Percentiles rank a stretch among this genome's conserved stretches.
Evolutionary conservation across 2,888 invertebrate genomes (phyloP).

Genomic region (Galeopsomyia nigrocyanea): DNA sequence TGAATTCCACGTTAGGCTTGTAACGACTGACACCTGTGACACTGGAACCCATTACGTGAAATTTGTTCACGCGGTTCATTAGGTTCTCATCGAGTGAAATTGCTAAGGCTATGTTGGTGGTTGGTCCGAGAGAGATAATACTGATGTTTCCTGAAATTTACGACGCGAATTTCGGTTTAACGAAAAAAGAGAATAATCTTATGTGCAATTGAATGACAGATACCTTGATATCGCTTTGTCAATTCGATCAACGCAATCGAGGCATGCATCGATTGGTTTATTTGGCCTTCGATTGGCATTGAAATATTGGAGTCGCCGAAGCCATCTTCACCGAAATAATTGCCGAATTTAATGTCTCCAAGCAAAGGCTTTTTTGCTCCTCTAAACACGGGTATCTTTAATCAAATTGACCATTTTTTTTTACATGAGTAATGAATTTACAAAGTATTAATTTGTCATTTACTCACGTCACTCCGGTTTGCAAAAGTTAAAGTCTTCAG

Average conservation of each 20-base stretch:
- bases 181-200: no score
- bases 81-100: constrained; percentile 66
- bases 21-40: constrained; percentile 47
- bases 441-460: no score
- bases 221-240: constrained; percentile 58
- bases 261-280: no score
- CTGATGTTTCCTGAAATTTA: constrained; percentile 64
- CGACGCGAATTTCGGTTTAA: no score
- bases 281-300: no score
- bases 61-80: constrained; percentile 56
- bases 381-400: no score
- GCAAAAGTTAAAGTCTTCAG: constrained; percentile 68
- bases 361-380: no score
- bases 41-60: constrained; percentile 65
- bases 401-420: no score
- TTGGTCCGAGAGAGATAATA: constrained; percentile 69
- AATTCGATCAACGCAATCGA: constrained; percentile 66
- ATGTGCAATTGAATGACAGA: not conserved
- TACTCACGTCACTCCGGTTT: constrained; percentile 59
- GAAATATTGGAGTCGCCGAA: no score
- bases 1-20: constrained; percentile 71
- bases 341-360: no score
- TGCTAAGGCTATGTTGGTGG: constrained; percentile 73
- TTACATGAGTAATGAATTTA: no score
- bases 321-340: no score